A percentile compares a stretch with the other conserved stretches of the same genome.
phyloP scores from a whole-genome alignment of 2,113 vertebrate species.

The Pithys albifrons region DNA sequence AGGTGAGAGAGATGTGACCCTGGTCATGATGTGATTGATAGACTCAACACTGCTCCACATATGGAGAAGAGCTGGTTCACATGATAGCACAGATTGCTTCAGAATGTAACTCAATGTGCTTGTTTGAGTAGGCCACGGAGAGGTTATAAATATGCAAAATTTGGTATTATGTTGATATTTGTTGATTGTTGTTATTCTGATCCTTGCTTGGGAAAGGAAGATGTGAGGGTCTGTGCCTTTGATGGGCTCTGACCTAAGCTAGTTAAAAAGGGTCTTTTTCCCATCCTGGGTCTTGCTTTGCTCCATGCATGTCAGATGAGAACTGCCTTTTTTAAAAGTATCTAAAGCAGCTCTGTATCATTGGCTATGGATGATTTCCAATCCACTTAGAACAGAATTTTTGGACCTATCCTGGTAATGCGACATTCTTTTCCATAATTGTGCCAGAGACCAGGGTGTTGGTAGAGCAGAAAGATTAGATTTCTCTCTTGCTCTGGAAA shows the following conservation, averaged over 20 bases:
- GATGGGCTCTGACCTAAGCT: neutral
- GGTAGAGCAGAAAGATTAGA: neutral
- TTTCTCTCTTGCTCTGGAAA: neutral
- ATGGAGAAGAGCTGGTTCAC: neutral
- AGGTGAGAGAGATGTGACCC: neutral
- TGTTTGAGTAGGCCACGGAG: neutral
- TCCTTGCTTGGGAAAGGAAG: neutral
- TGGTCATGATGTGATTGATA: neutral
- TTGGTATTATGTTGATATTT: constrained; percentile 45
- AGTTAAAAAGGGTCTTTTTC: neutral
- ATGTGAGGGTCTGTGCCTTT: neutral
- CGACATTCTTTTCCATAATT: neutral
- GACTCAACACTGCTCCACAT: neutral
- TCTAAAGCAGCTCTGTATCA: neutral
- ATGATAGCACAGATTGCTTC: neutral
- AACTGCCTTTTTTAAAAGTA: neutral
- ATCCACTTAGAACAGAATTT: neutral
- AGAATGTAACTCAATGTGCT: neutral
- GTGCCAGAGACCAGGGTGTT: neutral
- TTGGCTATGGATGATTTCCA: neutral
- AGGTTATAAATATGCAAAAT: constrained; percentile 23
- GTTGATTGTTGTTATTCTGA: neutral
- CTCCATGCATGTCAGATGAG: neutral
- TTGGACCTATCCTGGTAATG: neutral
- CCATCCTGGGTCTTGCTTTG: neutral